A percentile compares a stretch with the other conserved stretches of the same genome.
phyloP scores from a whole-genome alignment of 2,113 vertebrate species.

The Geococcyx californianus region DNA sequence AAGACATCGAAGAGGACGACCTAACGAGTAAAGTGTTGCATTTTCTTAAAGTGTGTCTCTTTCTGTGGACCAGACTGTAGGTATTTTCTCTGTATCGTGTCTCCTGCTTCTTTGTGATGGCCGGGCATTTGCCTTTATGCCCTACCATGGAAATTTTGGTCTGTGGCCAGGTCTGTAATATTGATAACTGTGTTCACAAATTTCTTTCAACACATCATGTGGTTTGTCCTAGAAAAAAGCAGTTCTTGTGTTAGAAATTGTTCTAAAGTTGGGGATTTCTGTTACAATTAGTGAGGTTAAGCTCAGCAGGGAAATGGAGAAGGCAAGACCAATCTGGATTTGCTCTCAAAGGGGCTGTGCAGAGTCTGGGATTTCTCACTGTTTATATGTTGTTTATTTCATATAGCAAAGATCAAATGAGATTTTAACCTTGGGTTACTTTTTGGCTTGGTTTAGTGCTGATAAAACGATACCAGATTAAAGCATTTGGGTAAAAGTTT shows the following conservation, averaged over 20 bases:
- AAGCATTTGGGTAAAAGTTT: not conserved
- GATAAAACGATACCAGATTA: not conserved
- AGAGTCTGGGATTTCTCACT: not conserved
- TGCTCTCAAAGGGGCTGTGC: not conserved
- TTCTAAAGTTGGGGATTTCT: not conserved
- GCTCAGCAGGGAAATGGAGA: not conserved
- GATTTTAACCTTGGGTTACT: not conserved
- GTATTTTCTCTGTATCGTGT: not conserved
- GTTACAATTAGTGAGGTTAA: not conserved
- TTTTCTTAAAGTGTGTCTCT: not conserved
- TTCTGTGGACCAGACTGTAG: not conserved
- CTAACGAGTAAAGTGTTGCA: conserved; percentile 67
- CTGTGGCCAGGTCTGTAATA: not conserved
- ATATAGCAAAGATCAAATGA: not conserved
- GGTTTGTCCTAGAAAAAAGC: not conserved
- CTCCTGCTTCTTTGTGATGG: not conserved
- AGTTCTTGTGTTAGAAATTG: not conserved
- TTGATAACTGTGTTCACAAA: not conserved
- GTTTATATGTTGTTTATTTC: not conserved
- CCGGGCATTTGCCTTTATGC: not conserved
- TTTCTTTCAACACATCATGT: not conserved
- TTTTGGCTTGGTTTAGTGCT: not conserved
- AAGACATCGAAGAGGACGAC: conserved; percentile 82
- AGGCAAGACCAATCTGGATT: not conserved
- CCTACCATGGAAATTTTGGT: not conserved